Evolutionary conservation across 2,113 vertebrate genomes (phyloP), one percentile per base, ranked within the genome.

Genomic region (Datnioides undecimradiatus): DNA sequence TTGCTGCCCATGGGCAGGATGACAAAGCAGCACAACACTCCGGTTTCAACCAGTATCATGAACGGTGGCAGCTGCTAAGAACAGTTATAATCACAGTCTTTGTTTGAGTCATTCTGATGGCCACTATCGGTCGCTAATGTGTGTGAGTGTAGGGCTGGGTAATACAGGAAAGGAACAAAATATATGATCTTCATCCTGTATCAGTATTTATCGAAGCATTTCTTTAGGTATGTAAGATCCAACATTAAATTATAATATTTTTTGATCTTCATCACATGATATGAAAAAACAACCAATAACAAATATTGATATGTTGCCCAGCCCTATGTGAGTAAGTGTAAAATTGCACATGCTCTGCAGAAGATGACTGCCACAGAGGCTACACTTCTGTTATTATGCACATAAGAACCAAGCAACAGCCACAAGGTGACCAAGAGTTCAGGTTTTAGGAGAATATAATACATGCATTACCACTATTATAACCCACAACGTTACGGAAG

Each of bases 61-160:
- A 76, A 65, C 57, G 41, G 57, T 68, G 82, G 86, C 87, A 68
- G 84, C 90, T 83, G 87, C 83, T 86, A 63, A 64, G 76, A 83
- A 48, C 21, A 73, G 59, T 72, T 29, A 4, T 63, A 48, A 69
- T n/a, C 6, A 27, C 58, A 23, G 27, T 58, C 54, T 84, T 73
- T 55, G 38, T 82, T 72, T 78, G 27, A 81, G 34, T 79, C 72
- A 6, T 72, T 69, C 17, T 82, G 19, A 62, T 73, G 62, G 87
- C 74, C 84, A 71, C 80, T n/a, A n/a, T n/a, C n/a, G n/a, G n/a
- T 75, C 86, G 64, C 81, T 80, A 49, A 68, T 82, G 71, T 75
- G 68, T 74, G 73, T 48, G 52, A 43, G 68, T 55, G 45, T 59
- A 73, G 58, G 77, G 83, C 81, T 79, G 66, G 60, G 41, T 38